phyloP scores from a whole-genome alignment of 2,113 vertebrate genomes.

The Ailurus styani region DNA sequence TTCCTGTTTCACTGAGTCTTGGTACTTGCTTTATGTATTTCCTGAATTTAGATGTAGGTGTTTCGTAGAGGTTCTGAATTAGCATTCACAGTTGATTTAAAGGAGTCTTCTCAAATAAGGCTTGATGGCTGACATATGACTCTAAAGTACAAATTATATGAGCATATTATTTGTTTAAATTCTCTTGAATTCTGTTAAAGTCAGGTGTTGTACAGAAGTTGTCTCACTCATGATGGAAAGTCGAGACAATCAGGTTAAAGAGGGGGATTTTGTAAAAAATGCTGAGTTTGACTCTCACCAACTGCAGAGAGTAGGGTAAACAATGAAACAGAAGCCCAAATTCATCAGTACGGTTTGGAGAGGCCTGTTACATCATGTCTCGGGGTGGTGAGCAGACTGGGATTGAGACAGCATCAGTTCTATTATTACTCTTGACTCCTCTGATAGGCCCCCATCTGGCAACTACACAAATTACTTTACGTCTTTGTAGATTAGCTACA shows the following conservation, averaged over 20 bases:
- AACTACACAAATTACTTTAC: not conserved
- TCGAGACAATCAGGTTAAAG: not conserved
- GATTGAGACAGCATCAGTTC: not conserved
- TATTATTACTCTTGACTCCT: not conserved
- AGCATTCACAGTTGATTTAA: not conserved
- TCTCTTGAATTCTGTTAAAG: not conserved
- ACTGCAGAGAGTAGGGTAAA: not conserved
- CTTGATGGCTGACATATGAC: not conserved
- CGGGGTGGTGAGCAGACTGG: not conserved
- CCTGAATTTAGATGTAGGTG: not conserved
- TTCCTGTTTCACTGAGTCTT: slow-evolving; percentile 13
- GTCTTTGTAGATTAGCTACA: not conserved
- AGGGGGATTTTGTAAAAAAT: not conserved
- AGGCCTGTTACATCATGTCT: slow-evolving; percentile 31
- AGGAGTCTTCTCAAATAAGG: not conserved
- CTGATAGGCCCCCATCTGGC: not conserved
- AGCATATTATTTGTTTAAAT: not conserved
- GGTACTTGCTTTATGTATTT: not conserved
- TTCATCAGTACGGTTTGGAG: not conserved
- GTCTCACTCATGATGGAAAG: not conserved
- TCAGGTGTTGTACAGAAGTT: not conserved
- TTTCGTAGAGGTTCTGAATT: slow-evolving; percentile 24
- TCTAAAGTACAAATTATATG: not conserved
- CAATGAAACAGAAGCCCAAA: not conserved
- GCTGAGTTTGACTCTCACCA: not conserved